These are phyloP conservation scores for Gambusia yucatana DNA, from an alignment of 2,797 vertebrate species.

Conservation along the genomic window DNA sequence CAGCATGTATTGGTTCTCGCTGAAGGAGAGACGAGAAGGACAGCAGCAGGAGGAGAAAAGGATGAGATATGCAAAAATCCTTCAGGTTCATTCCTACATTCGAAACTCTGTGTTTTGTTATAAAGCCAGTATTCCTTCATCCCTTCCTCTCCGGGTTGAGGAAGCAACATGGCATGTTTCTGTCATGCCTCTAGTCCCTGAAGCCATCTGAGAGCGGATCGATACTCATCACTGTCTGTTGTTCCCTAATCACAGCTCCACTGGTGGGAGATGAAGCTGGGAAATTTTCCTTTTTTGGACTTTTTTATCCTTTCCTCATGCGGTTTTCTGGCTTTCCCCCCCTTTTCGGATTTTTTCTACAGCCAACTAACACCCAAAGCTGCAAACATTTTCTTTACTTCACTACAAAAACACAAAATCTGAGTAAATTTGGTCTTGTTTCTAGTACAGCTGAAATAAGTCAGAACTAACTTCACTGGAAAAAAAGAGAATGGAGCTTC, in stretches of 20 bases:
- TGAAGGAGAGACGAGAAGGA: slow-evolving; percentile 19
- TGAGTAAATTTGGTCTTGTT: too few relatives aligned
- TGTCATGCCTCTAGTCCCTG: slow-evolving; percentile 63
- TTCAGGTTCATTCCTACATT: slow-evolving; percentile 13
- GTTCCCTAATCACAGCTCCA: slow-evolving; percentile 72
- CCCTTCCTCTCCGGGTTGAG: slow-evolving; percentile 27
- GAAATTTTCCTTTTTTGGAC: slow-evolving; percentile 28
- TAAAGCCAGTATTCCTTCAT: neutral
- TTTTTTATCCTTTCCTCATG: slow-evolving; percentile 14
- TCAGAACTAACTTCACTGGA: too few relatives aligned
- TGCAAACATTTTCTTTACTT: slow-evolving; percentile 12
- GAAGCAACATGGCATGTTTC: slow-evolving; percentile 57
- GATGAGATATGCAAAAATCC: slow-evolving; percentile 4
- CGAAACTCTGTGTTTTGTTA: neutral
- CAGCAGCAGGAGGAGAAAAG: slow-evolving; percentile 3
- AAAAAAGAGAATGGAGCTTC: too few relatives aligned
- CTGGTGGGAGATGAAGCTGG: slow-evolving; percentile 61
- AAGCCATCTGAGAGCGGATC: slow-evolving; percentile 65
- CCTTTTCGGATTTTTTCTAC: slow-evolving; percentile 16
- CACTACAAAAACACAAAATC: too few relatives aligned
- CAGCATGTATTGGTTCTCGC: slow-evolving; percentile 40
- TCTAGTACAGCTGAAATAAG: too few relatives aligned
- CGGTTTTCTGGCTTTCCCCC: slow-evolving; percentile 8
- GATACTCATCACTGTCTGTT: slow-evolving; percentile 70
- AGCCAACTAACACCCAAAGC: slow-evolving; percentile 53